These are phyloP conservation scores for Metalampra italica DNA, from an alignment of 2,888 invertebrate species.

Conservation along the genomic window DNA sequence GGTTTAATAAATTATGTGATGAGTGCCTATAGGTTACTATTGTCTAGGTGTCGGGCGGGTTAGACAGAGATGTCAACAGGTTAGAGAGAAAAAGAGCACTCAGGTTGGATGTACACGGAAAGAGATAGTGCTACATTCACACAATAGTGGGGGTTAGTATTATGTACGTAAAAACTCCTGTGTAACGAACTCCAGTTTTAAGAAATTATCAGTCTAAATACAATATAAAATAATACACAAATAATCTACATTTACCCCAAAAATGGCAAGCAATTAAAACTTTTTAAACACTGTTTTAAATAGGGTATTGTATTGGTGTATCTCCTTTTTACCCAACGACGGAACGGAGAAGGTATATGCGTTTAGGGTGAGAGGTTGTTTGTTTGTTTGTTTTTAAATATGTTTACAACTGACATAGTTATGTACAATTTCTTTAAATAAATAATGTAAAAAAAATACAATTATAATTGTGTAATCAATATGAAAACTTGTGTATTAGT, in stretches of 20 bases:
- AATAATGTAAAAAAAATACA: no score
- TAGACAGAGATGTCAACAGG: constrained; percentile 36
- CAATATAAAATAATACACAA: background rate
- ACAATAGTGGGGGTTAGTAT: constrained; percentile 19
- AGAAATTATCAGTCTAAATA: background rate
- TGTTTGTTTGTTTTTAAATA: no score
- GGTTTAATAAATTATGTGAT: constrained; percentile 10
- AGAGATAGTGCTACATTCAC: constrained; percentile 12
- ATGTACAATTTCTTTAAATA: no score
- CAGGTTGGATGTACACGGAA: constrained; percentile 30
- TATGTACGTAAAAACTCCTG: no score
- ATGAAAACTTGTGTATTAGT: no score
- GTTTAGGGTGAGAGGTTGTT: no score
- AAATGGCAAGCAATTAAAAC: no score
- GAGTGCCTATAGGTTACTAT: constrained; percentile 21
- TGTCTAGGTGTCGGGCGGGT: constrained; percentile 31
- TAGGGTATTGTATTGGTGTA: no score
- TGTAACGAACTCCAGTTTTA: constrained; percentile 12
- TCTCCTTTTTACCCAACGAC: no score
- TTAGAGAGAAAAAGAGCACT: constrained; percentile 66
- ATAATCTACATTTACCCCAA: background rate
- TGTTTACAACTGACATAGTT: no score
- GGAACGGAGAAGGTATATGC: no score
- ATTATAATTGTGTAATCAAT: background rate
- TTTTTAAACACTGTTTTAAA: no score